Evolutionary conservation across 2,113 vertebrate species (phyloP).

Genomic region (Mionectes macconnelli): DNA sequence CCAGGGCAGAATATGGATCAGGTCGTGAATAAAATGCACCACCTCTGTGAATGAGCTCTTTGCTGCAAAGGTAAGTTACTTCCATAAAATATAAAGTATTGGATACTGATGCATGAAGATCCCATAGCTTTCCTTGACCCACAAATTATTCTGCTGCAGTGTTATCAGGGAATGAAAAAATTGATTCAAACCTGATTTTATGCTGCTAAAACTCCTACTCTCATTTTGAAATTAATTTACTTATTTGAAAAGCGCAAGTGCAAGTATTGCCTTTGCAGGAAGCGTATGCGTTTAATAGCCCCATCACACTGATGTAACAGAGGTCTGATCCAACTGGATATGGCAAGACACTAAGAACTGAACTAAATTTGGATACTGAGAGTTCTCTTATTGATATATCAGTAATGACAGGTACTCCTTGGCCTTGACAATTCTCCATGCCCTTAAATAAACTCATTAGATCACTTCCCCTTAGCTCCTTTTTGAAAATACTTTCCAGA

Average conservation of each 20-base stretch:
- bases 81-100: background rate
- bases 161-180: background rate
- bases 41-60: background rate
- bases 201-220: background rate
- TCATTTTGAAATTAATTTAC: background rate
- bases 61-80: background rate
- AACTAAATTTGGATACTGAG: background rate
- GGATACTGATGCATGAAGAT: background rate
- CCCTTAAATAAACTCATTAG: background rate
- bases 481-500: background rate
- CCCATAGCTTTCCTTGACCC: background rate
- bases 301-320: background rate
- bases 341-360: background rate
- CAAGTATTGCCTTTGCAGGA: background rate
- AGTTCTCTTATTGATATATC: background rate
- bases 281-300: fast-evolving
- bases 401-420: background rate
- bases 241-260: background rate
- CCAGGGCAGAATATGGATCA: background rate
- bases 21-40: background rate
- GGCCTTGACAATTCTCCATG: background rate
- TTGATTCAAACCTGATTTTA: background rate
- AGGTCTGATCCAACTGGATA: background rate
- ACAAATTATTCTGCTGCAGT: background rate
- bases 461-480: background rate